phyloP scores from a whole-genome alignment of 2,888 invertebrate species.

The Polydrusus tereticollis region DNA sequence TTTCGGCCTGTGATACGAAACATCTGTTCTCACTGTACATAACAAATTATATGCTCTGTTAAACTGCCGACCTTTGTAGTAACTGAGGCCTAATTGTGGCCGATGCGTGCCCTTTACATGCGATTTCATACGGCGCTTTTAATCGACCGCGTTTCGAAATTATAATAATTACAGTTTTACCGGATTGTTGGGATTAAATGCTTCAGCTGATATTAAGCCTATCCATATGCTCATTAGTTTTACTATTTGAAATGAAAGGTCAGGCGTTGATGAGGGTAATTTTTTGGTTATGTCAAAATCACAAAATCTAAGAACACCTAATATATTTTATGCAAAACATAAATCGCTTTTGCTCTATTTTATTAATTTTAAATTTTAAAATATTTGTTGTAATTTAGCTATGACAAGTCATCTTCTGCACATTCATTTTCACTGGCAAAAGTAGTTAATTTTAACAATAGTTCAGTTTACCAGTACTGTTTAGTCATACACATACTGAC shows the following conservation, averaged over 20 bases:
- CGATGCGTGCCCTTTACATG: constrained; percentile 22
- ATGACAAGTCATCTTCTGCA: too few relatives aligned
- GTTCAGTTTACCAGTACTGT: too few relatives aligned
- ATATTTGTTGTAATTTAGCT: too few relatives aligned
- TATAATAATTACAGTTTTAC: constrained; percentile 29
- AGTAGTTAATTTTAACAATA: too few relatives aligned
- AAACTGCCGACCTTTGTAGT: constrained; percentile 24
- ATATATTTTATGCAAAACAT: too few relatives aligned
- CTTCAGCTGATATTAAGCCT: neutral
- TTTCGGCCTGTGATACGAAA: constrained; percentile 11
- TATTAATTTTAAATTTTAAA: too few relatives aligned
- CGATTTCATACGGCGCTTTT: constrained; percentile 27
- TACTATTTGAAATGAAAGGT: neutral
- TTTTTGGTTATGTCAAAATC: too few relatives aligned
- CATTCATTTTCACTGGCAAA: too few relatives aligned
- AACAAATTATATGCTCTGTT: constrained; percentile 23
- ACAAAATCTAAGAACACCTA: too few relatives aligned
- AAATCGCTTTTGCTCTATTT: too few relatives aligned
- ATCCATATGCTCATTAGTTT: neutral
- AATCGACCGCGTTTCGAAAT: constrained; percentile 22
- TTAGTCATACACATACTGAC: too few relatives aligned
- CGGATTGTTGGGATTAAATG: neutral
- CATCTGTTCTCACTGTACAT: constrained; percentile 22
- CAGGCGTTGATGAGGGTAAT: too few relatives aligned
- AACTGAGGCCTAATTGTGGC: constrained; percentile 29